Conservation (phyloP, 2,888 invertebrate genomes). For the Siphlonurus alternatus region DNA sequence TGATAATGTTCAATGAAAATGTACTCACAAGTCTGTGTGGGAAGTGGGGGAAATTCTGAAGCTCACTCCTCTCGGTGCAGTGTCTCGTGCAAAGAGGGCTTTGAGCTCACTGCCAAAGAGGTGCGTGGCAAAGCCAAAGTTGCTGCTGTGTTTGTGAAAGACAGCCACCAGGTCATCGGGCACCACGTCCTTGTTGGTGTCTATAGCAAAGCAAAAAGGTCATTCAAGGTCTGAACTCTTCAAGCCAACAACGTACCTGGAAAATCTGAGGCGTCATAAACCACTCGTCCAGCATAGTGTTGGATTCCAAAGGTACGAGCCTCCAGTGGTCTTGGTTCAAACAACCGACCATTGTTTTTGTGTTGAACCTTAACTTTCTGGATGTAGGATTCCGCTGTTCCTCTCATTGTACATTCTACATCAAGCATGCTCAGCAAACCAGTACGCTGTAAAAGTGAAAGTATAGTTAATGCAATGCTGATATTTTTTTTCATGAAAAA, state of each 20-base stretch:
- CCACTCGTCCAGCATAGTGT: constrained; percentile 73
- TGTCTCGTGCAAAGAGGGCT: constrained; percentile 55
- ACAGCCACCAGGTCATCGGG: constrained; percentile 84
- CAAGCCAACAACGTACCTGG: constrained; percentile 29
- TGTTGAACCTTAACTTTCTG: constrained; percentile 67
- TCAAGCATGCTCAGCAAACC: constrained; percentile 84
- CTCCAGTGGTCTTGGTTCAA: constrained; percentile 62
- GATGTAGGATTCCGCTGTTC: constrained; percentile 62
- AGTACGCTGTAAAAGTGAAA: constrained; percentile 39
- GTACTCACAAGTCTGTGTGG: constrained; percentile 47
- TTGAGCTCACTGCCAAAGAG: constrained; percentile 88
- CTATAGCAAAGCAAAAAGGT: no score
- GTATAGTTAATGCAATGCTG: no score
- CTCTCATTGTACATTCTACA: constrained; percentile 73
- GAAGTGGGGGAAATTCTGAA: constrained; percentile 84
- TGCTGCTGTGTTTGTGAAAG: constrained; percentile 82
- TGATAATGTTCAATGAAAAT: not conserved
- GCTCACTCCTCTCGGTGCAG: constrained; percentile 57
- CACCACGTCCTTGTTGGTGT: constrained; percentile 81
- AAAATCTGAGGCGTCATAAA: constrained; percentile 80
- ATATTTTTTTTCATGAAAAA: not conserved
- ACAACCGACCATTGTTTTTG: constrained; percentile 62
- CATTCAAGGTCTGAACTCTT: not conserved
- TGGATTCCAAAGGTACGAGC: constrained; percentile 72
- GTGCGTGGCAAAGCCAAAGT: constrained; percentile 93